These are phyloP conservation scores for Melanogrammus aeglefinus DNA, from an alignment of 2,797 vertebrate species.

Conservation along the genomic window DNA sequence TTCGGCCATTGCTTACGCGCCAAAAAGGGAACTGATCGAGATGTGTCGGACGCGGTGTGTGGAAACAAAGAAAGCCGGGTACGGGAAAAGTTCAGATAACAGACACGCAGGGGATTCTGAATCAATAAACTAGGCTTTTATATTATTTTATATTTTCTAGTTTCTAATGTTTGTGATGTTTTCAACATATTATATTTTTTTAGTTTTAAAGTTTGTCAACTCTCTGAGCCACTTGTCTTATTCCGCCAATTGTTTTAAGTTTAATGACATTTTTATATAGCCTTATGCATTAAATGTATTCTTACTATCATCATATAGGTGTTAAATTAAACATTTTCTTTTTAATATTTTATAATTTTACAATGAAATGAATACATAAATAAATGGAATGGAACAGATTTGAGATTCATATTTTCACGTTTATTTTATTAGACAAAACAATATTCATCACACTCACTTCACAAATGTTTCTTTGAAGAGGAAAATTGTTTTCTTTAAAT, in stretches of 20 bases:
- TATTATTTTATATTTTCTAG: too few relatives aligned
- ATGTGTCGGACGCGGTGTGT: background rate
- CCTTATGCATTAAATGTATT: background rate
- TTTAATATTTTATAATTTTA: background rate
- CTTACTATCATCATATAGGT: too few relatives aligned
- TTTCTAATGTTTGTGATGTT: background rate
- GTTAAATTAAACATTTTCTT: too few relatives aligned
- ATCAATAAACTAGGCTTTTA: background rate
- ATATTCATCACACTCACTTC: background rate
- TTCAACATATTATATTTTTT: background rate
- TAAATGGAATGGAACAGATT: background rate
- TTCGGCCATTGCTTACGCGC: constrained; percentile 26
- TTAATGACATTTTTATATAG: background rate
- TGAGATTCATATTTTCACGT: background rate
- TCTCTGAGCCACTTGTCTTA: background rate
- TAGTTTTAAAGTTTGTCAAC: background rate
- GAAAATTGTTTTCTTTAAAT: background rate
- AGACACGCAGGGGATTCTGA: background rate
- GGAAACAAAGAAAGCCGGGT: constrained; percentile 34
- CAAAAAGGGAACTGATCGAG: background rate
- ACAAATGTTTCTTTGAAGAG: constrained; percentile 1
- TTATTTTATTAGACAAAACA: background rate
- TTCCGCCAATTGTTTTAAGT: background rate
- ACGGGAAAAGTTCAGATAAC: background rate
- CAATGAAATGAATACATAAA: background rate